Evolutionary conservation across 2,113 vertebrate species (phyloP).

Genomic region (Caranx melampygus): DNA sequence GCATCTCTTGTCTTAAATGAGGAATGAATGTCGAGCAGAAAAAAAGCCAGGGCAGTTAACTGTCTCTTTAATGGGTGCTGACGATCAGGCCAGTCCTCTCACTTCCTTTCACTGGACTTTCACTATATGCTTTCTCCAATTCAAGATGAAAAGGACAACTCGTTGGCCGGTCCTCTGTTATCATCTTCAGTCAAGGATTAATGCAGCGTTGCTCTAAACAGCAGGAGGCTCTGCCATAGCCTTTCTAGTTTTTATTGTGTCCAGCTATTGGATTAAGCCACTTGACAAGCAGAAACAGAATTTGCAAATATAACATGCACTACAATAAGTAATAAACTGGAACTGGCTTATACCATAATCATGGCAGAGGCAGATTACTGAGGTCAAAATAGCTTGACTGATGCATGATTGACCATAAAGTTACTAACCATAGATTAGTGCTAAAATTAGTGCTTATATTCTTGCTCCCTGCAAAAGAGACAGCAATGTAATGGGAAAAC

Average conservation of each 20-base stretch:
- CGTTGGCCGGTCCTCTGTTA: conserved; percentile 5
- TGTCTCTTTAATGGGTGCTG: conserved; percentile 28
- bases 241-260: neutral
- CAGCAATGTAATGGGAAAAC: neutral
- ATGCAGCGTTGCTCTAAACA: neutral
- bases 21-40: conserved; percentile 27
- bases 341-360: neutral
- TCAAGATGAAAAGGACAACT: conserved; percentile 38
- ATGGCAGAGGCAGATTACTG: neutral
- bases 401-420: neutral
- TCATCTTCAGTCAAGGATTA: conserved; percentile 7
- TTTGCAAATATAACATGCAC: neutral
- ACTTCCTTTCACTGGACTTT: conserved; percentile 62
- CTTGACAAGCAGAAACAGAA: neutral
- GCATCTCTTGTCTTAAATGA: conserved; percentile 35
- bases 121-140: conserved; percentile 31
- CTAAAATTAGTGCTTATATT: neutral
- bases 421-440: too few relatives aligned
- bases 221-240: neutral
- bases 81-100: conserved; percentile 51
- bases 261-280: neutral
- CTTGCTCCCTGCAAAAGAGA: neutral
- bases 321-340: neutral
- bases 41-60: conserved; percentile 25
- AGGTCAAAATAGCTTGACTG: neutral